Evolutionary conservation across 1,140 invertebrate species (phyloP), one percentile per base, ranked within the genome.

Genomic region (Probaryconus sp.): DNA sequence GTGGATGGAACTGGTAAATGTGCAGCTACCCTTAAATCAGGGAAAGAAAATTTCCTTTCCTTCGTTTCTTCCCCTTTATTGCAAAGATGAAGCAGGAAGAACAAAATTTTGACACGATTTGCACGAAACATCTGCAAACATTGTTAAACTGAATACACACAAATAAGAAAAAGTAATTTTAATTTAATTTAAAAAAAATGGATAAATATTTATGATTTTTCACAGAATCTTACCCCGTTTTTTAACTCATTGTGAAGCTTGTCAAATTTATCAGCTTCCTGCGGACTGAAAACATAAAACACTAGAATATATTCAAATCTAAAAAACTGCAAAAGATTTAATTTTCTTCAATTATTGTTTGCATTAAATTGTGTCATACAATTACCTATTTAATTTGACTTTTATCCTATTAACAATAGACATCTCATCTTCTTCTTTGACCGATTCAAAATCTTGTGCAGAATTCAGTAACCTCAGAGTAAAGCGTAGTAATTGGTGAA

Each of bases 381-480:
- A n/a, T n/a, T n/a, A n/a, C n/a, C n/a, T n/a, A 3, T 79, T 77
- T 13, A 88, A 77, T 76, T 86, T 88, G 31, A 60, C 79, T 76
- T 81, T 85, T 50, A 88, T 86, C 20, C 79, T 79, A 77, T 50
- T 82, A 16, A 78, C 78, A 9, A 87, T 11, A 11, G 76, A 78
- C 21, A 82, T 56, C 80, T 88, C 86, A 80, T 87, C 85, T 48
- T 88, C 85, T 48, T 88, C 84, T 20, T 74, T 78, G 13, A 86
- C 42, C n/a, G 65, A 70, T 53, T 85, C 84, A 37, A 79, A 14
- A 24, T 81, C 79, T 69, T 84, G 83, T 1, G 80, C 81, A 0
- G 87, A 86, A 2, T 83, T 84, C 3, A 87, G 40, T 17, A 86
- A 61, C 10, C 82, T 82, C 7, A 87, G 75, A 0, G 85, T 82